Evolutionary conservation across 2,797 vertebrate genomes (phyloP).

Genomic region (Simalia tracyae): DNA sequence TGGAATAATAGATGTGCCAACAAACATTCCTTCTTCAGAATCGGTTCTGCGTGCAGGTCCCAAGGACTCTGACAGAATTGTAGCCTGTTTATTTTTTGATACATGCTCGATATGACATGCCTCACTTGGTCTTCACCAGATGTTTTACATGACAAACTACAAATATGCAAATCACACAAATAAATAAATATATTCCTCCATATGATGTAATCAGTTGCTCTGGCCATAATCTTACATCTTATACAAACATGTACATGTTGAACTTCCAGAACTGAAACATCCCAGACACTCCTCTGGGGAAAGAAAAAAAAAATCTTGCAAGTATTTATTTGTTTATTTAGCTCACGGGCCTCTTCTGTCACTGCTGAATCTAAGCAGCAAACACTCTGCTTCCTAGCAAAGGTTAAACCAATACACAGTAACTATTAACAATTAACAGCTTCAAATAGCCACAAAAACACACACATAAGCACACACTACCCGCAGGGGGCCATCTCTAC

Average conservation of each 20-base stretch:
- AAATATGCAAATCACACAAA: neutral
- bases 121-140: constrained; percentile 1
- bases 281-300: neutral
- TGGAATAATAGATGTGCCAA: constrained; percentile 9
- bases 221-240: constrained; percentile 1
- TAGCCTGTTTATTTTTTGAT: neutral
- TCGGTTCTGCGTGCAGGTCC: neutral
- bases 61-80: neutral
- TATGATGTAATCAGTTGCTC: neutral
- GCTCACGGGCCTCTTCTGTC: neutral
- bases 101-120: neutral
- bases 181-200: constrained; percentile 20
- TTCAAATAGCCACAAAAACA: neutral
- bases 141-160: constrained; percentile 1
- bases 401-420: neutral
- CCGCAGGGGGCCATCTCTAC: neutral
- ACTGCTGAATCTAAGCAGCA: neutral
- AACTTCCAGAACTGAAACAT: constrained; percentile 5
- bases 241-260: neutral
- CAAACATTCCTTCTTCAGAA: constrained; percentile 32
- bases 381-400: neutral
- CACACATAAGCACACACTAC: neutral
- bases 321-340: neutral
- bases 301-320: neutral
- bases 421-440: neutral